A percentile compares a stretch with the other conserved stretches of the same genome.
Evolutionary conservation across 2,888 invertebrate species (phyloP).

Genomic region (Mantis religiosa): DNA sequence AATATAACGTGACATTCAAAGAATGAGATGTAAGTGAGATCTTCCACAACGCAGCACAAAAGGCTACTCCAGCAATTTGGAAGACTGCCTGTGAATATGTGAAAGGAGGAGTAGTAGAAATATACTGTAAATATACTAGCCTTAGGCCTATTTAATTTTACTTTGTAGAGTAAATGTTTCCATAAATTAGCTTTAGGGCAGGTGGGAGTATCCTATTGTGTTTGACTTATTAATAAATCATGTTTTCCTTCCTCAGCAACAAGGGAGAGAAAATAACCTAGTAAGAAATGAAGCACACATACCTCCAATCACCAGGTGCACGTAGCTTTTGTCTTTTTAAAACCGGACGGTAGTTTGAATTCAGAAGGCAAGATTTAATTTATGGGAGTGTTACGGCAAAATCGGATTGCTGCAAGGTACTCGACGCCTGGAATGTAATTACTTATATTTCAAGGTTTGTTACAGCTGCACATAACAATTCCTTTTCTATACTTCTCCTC

Average conservation of each 20-base stretch:
- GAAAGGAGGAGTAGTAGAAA: too few relatives aligned
- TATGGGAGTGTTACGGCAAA: neutral
- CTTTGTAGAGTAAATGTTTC: neutral
- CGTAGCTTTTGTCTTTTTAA: neutral
- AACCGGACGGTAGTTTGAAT: neutral
- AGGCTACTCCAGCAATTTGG: too few relatives aligned
- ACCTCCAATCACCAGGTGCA: neutral
- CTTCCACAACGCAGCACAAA: too few relatives aligned
- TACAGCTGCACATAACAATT: neutral
- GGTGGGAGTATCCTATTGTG: neutral
- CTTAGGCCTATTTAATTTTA: too few relatives aligned
- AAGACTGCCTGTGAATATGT: too few relatives aligned
- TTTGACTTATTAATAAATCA: neutral
- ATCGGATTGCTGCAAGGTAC: neutral
- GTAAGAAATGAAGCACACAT: neutral
- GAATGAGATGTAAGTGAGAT: too few relatives aligned
- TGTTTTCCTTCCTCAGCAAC: neutral
- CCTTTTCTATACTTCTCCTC: neutral
- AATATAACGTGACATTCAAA: too few relatives aligned
- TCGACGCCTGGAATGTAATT: neutral
- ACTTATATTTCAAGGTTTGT: neutral
- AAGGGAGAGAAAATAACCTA: neutral
- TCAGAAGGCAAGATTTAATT: neutral
- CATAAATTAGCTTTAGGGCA: neutral
- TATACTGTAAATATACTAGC: too few relatives aligned